phyloP scores from a whole-genome alignment of 2,888 invertebrate genomes.

The Germaria angustata region DNA sequence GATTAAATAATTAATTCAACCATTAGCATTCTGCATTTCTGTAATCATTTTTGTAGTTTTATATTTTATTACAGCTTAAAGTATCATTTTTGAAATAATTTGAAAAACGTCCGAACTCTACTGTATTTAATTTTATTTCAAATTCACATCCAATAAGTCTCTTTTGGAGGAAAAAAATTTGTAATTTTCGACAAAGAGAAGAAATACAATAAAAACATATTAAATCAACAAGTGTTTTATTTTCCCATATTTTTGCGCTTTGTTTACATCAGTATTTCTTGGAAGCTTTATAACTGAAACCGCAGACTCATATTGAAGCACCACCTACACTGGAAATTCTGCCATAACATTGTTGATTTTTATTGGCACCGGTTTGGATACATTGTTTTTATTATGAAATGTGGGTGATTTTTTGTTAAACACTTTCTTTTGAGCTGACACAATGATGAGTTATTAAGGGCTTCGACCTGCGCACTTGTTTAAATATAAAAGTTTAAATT shows the following conservation, averaged over 20 bases:
- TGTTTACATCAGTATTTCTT: constrained; percentile 43
- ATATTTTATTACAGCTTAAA: too few species aligned
- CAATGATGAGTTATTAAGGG: constrained; percentile 50
- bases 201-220: constrained; percentile 10
- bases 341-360: constrained; percentile 56
- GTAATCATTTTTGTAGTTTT: too few species aligned
- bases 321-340: constrained; percentile 68
- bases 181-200: background rate
- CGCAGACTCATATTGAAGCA: constrained; percentile 68
- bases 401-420: constrained; percentile 52
- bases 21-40: too few species aligned
- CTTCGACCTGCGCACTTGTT: constrained; percentile 58
- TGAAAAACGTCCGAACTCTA: too few species aligned
- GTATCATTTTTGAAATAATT: too few species aligned
- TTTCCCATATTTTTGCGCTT: constrained; percentile 31
- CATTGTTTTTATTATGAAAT: constrained; percentile 47
- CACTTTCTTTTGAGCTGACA: background rate
- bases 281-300: constrained; percentile 46
- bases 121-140: background rate
- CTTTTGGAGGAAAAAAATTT: background rate
- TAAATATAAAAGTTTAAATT: background rate
- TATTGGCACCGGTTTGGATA: constrained; percentile 58
- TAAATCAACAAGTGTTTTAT: constrained; percentile 58
- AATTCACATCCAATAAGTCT: background rate
- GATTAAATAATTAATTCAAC: too few species aligned